Conservation (phyloP, 2,113 vertebrate species). For the Paralichthys olivaceus region DNA sequence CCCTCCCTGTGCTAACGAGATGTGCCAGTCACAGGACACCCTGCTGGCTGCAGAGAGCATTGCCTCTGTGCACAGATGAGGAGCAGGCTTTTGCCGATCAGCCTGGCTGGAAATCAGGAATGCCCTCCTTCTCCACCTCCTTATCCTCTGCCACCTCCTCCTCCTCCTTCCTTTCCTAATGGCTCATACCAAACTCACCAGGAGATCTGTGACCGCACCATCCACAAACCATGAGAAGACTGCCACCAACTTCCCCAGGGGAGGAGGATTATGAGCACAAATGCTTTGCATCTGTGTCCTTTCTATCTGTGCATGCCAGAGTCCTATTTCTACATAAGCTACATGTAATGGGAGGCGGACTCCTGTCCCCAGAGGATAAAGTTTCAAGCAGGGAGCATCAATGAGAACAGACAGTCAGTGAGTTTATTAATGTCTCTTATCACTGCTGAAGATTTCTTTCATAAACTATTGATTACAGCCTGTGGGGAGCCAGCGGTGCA, state of each 20-base stretch:
- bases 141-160: conserved; percentile 48
- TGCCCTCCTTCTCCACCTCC: conserved; percentile 67
- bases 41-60: conserved; percentile 73
- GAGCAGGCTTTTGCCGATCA: conserved; percentile 76
- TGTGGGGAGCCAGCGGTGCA: conserved; percentile 1
- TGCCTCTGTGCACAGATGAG: conserved; percentile 74
- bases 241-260: conserved; percentile 66
- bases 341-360: conserved; percentile 38
- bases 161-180: conserved; percentile 60
- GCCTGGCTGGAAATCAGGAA: conserved; percentile 84
- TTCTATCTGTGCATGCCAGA: conserved; percentile 47
- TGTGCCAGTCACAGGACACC: conserved; percentile 80
- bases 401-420: conserved; percentile 10
- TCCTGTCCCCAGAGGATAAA: conserved; percentile 25
- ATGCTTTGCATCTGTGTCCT: conserved; percentile 66
- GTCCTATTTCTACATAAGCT: conserved; percentile 35
- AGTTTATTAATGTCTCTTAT: conserved; percentile 44
- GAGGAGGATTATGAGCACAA: conserved; percentile 54
- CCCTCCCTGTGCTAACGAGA: conserved; percentile 72
- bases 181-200: conserved; percentile 81
- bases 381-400: conserved; percentile 14
- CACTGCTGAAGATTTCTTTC: conserved; percentile 30
- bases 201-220: conserved; percentile 74
- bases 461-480: conserved; percentile 33
- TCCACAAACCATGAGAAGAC: conserved; percentile 67